Evolutionary conservation across 2,888 invertebrate genomes (phyloP).

Genomic region (Odontothrips loti): DNA sequence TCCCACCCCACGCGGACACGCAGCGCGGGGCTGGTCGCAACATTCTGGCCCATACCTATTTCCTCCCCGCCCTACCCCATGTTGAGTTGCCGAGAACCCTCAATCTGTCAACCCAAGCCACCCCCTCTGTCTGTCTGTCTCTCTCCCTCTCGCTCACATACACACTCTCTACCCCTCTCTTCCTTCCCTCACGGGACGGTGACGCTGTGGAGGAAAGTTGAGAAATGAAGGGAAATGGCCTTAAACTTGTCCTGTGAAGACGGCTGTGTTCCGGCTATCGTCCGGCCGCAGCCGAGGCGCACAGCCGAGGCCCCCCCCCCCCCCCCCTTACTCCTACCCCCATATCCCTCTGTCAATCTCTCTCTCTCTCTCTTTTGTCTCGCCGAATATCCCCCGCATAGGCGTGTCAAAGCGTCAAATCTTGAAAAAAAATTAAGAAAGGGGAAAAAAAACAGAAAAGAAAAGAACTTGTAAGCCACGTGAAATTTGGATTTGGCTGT

Average conservation of each 20-base stretch:
- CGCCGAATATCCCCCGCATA: too few relatives aligned
- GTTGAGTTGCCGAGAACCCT: conserved; percentile 10
- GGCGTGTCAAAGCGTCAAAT: too few relatives aligned
- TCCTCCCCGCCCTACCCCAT: not conserved
- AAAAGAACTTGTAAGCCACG: too few relatives aligned
- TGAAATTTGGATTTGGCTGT: too few relatives aligned
- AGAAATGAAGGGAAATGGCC: conserved; percentile 26
- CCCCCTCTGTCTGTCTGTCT: not conserved
- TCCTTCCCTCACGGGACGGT: not conserved
- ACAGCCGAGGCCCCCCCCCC: not conserved
- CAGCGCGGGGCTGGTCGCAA: too few relatives aligned
- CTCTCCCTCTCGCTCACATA: not conserved
- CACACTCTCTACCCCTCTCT: not conserved
- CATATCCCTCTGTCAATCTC: not conserved
- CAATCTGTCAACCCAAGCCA: conserved; percentile 12
- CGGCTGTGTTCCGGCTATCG: conserved; percentile 21
- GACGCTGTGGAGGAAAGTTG: conserved; percentile 9
- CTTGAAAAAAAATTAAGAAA: too few relatives aligned
- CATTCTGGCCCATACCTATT: not conserved
- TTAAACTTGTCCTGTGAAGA: conserved; percentile 19
- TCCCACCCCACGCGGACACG: not conserved
- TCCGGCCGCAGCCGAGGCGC: not conserved
- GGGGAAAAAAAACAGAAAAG: too few relatives aligned
- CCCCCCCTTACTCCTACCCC: not conserved
- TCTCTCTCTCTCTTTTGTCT: not conserved